phyloP scores from a whole-genome alignment of 2,113 vertebrate genomes.

The Colius striatus region DNA sequence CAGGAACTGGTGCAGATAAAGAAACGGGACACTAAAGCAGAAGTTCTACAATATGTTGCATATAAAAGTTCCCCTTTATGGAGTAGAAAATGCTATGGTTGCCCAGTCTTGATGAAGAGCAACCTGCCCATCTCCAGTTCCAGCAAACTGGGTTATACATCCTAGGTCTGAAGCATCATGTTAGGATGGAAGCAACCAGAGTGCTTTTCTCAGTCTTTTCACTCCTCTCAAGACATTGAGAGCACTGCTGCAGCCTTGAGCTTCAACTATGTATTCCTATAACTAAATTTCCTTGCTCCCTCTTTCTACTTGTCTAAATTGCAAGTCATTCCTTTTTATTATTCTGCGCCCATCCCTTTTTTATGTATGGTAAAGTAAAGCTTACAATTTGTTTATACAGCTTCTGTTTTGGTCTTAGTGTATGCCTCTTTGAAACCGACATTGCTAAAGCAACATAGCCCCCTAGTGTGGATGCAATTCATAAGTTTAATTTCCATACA shows the following conservation, averaged over 20 bases:
- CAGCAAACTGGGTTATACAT: neutral
- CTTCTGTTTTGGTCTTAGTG: neutral
- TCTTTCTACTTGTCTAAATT: neutral
- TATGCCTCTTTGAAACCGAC: neutral
- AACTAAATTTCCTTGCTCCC: neutral
- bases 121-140: neutral
- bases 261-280: neutral
- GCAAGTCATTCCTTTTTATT: neutral
- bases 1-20: neutral
- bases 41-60: neutral
- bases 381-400: neutral
- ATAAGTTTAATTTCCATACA: neutral
- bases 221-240: neutral
- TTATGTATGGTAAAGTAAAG: neutral
- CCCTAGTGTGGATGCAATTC: slow-evolving; percentile 3
- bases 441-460: slow-evolving; percentile 42
- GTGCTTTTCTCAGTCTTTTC: neutral
- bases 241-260: neutral
- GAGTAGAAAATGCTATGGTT: neutral
- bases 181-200: neutral
- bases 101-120: neutral
- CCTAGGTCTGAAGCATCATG: neutral
- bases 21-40: neutral
- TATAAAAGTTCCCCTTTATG: neutral
- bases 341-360: neutral